These are phyloP conservation scores for Hydrolagus affinis DNA, from an alignment of 2,113 vertebrate genomes.

Conservation along the genomic window DNA sequence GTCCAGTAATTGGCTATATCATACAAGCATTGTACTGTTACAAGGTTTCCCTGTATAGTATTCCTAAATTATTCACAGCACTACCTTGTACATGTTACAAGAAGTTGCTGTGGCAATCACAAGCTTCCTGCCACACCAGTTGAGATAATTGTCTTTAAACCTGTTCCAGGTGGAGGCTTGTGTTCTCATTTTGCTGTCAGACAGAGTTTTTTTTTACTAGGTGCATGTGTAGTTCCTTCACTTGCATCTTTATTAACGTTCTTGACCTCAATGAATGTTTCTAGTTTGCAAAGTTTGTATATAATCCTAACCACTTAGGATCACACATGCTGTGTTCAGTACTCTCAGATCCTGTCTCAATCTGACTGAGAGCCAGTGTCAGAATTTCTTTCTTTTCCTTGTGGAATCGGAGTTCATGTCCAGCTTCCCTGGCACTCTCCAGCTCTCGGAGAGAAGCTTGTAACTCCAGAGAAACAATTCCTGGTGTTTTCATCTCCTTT, in stretches of 20 bases:
- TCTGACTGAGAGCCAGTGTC: slow-evolving; percentile 60
- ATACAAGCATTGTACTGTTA: background rate
- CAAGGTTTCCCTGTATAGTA: background rate
- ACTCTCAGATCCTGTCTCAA: slow-evolving; percentile 20
- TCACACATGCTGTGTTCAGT: background rate
- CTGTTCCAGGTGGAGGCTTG: too few species aligned
- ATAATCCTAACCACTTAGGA: background rate
- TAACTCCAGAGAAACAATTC: slow-evolving; percentile 61
- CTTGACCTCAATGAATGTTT: background rate
- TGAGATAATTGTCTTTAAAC: too few species aligned
- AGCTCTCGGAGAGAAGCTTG: slow-evolving; percentile 57
- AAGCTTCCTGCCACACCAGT: too few species aligned
- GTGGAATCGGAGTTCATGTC: slow-evolving; percentile 65
- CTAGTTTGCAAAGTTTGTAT: slow-evolving; percentile 4
- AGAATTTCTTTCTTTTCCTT: slow-evolving; percentile 71
- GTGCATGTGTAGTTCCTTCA: too few species aligned
- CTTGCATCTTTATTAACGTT: background rate
- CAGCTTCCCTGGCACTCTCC: slow-evolving; percentile 57
- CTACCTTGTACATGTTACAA: background rate
- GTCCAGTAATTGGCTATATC: background rate
- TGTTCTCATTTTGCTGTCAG: background rate
- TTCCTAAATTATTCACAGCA: background rate
- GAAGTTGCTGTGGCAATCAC: background rate
- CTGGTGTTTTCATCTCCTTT: slow-evolving; percentile 55
- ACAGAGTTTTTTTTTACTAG: background rate